Conservation (phyloP, 1,140 invertebrate species). For the Cardiocondyla obscurior region DNA sequence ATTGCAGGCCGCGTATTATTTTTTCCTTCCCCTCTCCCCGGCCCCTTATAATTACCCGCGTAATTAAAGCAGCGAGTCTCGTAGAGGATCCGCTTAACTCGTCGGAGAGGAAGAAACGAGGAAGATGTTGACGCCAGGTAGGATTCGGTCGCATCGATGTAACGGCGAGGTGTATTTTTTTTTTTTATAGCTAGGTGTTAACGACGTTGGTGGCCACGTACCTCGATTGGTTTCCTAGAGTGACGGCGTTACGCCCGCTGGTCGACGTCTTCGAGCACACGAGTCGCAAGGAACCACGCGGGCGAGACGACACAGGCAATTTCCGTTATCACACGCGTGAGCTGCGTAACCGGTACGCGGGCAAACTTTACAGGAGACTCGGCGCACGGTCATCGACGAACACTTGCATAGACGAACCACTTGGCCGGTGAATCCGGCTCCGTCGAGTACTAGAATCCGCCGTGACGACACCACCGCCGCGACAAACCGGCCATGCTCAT, state of each 20-base stretch:
- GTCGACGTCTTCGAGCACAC: background rate
- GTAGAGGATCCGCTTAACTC: background rate
- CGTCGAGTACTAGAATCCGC: background rate
- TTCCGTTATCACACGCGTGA: conserved; percentile 8
- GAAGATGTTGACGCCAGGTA: background rate
- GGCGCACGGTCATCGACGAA: background rate
- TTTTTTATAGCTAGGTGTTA: background rate
- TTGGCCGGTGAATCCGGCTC: background rate
- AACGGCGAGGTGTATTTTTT: background rate
- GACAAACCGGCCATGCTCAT: too few relatives aligned
- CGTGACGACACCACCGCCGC: background rate
- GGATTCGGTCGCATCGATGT: background rate
- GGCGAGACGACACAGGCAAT: background rate
- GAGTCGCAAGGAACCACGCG: background rate
- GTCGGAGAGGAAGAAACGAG: background rate
- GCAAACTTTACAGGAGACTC: conserved; percentile 22
- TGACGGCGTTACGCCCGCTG: background rate
- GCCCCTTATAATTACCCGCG: background rate
- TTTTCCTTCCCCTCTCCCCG: background rate
- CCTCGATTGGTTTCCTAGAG: background rate
- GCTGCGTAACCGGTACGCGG: conserved; percentile 32
- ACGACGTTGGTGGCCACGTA: background rate
- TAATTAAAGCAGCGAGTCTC: background rate
- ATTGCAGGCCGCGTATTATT: too few relatives aligned
- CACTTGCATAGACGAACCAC: background rate